A percentile compares a stretch with the other conserved stretches of the same genome.
Evolutionary conservation across 2,888 invertebrate genomes (phyloP).

Genomic region (Cosmorhoe ocellata): DNA sequence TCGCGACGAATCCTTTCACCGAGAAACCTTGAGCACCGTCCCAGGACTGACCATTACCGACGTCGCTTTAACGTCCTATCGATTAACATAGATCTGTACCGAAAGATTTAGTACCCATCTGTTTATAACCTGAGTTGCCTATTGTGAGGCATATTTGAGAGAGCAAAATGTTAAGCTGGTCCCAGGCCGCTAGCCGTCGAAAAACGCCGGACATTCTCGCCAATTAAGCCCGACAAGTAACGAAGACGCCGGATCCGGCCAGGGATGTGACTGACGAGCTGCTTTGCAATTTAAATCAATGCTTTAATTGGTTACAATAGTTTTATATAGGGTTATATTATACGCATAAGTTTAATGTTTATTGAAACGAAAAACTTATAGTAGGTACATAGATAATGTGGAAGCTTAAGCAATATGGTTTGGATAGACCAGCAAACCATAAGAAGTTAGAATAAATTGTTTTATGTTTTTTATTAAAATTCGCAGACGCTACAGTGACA

Average conservation of each 20-base stretch:
- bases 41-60: constrained; percentile 73
- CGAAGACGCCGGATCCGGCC: constrained; percentile 45
- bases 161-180: constrained; percentile 52
- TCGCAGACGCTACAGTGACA: too few relatives aligned
- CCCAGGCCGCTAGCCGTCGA: constrained; percentile 48
- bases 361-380: too few relatives aligned
- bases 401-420: too few relatives aligned
- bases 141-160: constrained; percentile 54
- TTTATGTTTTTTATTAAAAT: too few relatives aligned
- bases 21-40: constrained; percentile 66
- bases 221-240: constrained; percentile 54
- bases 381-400: too few relatives aligned
- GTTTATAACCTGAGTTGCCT: constrained; percentile 46
- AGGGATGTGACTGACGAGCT: constrained; percentile 50
- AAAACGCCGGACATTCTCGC: constrained; percentile 52
- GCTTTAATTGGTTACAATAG: constrained; percentile 52
- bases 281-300: constrained; percentile 68
- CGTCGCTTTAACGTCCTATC: constrained; percentile 72
- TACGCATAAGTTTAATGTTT: too few relatives aligned
- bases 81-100: constrained; percentile 74
- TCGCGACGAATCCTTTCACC: constrained; percentile 75
- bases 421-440: too few relatives aligned
- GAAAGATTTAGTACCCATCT: constrained; percentile 62
- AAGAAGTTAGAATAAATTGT: too few relatives aligned
- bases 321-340: constrained; percentile 33